These are phyloP conservation scores for Aix galericulata DNA, from an alignment of 2,113 vertebrate genomes.

Conservation along the genomic window DNA sequence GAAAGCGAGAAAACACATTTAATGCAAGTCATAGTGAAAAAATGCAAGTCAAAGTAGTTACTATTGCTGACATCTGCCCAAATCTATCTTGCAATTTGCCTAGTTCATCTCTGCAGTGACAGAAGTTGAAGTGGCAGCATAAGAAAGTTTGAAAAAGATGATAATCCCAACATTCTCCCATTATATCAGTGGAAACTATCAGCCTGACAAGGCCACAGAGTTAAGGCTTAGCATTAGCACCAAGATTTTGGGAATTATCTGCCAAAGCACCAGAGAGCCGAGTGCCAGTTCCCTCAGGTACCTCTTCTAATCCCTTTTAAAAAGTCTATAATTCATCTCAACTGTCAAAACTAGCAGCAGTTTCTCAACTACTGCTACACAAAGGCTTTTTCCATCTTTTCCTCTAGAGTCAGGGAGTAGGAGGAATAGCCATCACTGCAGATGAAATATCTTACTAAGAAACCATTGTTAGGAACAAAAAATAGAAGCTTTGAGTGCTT, in stretches of 20 bases:
- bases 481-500: neutral
- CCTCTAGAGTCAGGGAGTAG: neutral
- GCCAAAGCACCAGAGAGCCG: neutral
- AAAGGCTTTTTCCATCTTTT: neutral
- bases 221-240: neutral
- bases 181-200: neutral
- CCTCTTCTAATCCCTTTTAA: neutral
- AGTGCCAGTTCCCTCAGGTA: neutral
- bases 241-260: neutral
- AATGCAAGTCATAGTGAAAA: neutral
- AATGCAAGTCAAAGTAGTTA: neutral
- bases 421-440: neutral
- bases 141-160: neutral
- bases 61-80: neutral
- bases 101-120: neutral
- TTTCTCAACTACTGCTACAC: neutral
- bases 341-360: neutral
- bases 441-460: neutral
- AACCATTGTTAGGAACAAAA: neutral
- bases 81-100: neutral
- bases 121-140: neutral
- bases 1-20: neutral
- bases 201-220: neutral
- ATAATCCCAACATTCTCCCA: neutral
- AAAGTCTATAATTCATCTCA: neutral